These are phyloP conservation scores for Lutraria lutraria DNA, from an alignment of 2,888 invertebrate species.

Conservation along the genomic window DNA sequence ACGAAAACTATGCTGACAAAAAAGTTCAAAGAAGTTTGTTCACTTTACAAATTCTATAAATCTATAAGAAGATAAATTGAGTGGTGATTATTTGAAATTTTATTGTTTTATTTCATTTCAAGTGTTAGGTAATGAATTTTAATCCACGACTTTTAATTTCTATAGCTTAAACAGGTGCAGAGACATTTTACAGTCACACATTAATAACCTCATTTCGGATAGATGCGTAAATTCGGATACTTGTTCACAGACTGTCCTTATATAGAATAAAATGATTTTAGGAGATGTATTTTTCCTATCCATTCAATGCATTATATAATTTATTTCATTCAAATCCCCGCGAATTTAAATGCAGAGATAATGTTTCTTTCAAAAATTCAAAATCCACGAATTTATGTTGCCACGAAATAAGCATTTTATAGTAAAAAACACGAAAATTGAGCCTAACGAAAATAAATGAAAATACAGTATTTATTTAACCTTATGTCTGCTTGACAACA, in stretches of 20 bases:
- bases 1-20: background rate
- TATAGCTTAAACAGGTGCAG: conserved; percentile 1
- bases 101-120: conserved; percentile 5
- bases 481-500: background rate
- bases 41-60: background rate
- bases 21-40: background rate
- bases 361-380: too few species aligned
- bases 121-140: background rate
- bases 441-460: too few species aligned
- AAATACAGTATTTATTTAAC: background rate
- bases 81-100: background rate
- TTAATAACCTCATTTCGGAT: background rate
- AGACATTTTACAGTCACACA: background rate
- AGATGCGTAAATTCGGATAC: background rate
- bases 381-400: too few species aligned
- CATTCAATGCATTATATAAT: background rate
- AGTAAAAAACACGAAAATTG: too few species aligned
- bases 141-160: background rate
- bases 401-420: too few species aligned
- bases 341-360: too few species aligned
- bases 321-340: too few species aligned
- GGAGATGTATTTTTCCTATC: background rate
- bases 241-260: background rate
- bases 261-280: background rate
- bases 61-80: background rate